Percentiles rank a stretch among this genome's conserved stretches.
phyloP scores from a whole-genome alignment of 1,140 invertebrate species.

The Melipona quadrifasciata region DNA sequence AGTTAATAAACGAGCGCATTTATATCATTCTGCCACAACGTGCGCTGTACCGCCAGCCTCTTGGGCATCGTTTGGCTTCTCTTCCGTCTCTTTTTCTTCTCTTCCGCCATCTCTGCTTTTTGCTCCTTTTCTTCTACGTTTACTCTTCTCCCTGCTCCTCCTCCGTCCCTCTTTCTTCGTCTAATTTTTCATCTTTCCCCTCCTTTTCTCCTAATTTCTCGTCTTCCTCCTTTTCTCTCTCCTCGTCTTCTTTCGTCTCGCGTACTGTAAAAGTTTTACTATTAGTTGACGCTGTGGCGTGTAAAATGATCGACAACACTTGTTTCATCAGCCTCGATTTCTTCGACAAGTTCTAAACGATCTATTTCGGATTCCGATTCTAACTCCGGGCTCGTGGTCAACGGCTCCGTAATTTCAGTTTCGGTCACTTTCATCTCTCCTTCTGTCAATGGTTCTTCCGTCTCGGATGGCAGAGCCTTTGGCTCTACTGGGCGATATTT shows the following conservation, averaged over 20 bases:
- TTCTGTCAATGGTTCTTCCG: conserved; percentile 21
- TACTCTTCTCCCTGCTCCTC: neutral
- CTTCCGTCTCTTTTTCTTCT: neutral
- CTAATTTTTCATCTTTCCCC: no score
- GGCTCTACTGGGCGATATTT: conserved; percentile 8
- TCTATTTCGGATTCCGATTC: conserved; percentile 6
- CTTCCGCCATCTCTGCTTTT: neutral
- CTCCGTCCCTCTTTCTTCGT: no score
- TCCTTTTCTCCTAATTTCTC: neutral
- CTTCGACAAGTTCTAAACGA: neutral
- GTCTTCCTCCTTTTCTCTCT: neutral
- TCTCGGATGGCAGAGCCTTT: neutral
- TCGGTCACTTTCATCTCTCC: conserved; percentile 7
- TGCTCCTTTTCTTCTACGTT: no score
- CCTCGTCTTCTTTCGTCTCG: neutral
- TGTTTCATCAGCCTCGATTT: neutral
- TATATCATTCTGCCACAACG: conserved; percentile 52
- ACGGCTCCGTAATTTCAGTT: conserved; percentile 14
- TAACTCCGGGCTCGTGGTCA: neutral
- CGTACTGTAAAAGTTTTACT: neutral
- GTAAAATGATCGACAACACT: neutral
- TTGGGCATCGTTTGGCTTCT: conserved; percentile 37
- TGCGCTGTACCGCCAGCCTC: conserved; percentile 29
- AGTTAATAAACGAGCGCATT: conserved; percentile 60
- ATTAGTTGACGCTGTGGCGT: neutral